Evolutionary conservation across 2,797 vertebrate genomes (phyloP), one percentile per base, ranked within the genome.

Genomic region (Epinephelus coioides): DNA sequence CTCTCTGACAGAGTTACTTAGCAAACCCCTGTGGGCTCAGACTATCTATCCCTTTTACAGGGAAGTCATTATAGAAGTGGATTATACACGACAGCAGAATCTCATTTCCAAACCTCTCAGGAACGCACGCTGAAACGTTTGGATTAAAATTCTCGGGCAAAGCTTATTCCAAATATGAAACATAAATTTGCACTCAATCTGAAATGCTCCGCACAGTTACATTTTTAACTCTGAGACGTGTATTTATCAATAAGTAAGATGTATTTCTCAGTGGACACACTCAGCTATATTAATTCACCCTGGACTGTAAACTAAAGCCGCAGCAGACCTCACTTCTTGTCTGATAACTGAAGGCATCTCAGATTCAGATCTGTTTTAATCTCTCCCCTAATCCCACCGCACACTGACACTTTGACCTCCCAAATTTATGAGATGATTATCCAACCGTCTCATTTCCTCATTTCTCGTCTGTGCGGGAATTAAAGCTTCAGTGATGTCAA

Each of bases 41-140:
- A 83, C 84, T 68, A 88, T 91, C 89, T 86, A 71, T 82, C 76
- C 74, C 55, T 86, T 90, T 88, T 86, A 85, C 85, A 86, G 86
- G 64, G 50, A 87, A 92, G 90, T 90, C 91, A 91, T 92, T 92
- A 93, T 81, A 83, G 83, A 89, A 89, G 88, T 89, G 92, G 91
- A 92, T 94, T 92, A 92, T 83, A 91, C 86, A 83, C 18, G 51
- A 91, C 89, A 87, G 88, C 84, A 83, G 74, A 91, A 90, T 91
- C 91, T 91, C 84, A 89, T 89, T 91, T 88, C 83, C 78, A 76
- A 88, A 87, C 73, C 87, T 87, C 89, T 85, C 79, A 79, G 83
- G 88, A 86, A 69, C 10, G 4, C 68, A 21, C 61, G 69, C 68
- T 65, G 79, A 88, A 90, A 87, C 60, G 54, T 84, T 88, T 63